A percentile compares a stretch with the other conserved stretches of the same genome.
These are phyloP conservation scores for Sebastolobus altivelis DNA, from an alignment of 2,797 vertebrate species.

Conservation along the genomic window DNA sequence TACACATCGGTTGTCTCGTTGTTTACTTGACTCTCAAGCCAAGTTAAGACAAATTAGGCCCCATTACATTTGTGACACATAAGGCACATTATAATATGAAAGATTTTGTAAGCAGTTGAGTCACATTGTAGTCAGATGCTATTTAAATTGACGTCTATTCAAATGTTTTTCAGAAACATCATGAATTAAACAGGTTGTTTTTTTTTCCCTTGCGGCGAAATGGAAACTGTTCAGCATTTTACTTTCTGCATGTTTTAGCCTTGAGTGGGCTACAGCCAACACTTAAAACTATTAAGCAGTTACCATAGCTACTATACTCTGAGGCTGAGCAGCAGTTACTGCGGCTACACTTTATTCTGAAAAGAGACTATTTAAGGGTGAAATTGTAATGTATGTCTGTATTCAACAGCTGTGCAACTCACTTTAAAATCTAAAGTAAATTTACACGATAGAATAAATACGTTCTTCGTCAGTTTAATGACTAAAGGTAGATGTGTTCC, in stretches of 20 bases:
- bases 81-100: neutral
- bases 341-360: conserved; percentile 19
- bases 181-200: neutral
- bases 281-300: conserved; percentile 52
- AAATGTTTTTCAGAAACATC: conserved; percentile 1
- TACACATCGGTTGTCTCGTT: neutral
- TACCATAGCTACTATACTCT: conserved; percentile 57
- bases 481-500: neutral
- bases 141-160: neutral
- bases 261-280: conserved; percentile 42
- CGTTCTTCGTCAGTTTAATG: neutral
- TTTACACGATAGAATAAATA: neutral
- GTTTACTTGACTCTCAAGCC: neutral
- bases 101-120: neutral
- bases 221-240: conserved; percentile 7
- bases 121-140: neutral
- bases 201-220: neutral
- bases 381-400: neutral
- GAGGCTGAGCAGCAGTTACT: conserved; percentile 23
- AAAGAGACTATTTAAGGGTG: neutral
- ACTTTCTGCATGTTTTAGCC: conserved; percentile 28
- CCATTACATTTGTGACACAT: neutral
- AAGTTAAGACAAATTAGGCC: neutral
- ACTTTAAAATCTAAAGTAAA: neutral
- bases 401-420: neutral